These are phyloP conservation scores for Lagria hirta DNA, from an alignment of 2,888 invertebrate genomes.

Conservation along the genomic window DNA sequence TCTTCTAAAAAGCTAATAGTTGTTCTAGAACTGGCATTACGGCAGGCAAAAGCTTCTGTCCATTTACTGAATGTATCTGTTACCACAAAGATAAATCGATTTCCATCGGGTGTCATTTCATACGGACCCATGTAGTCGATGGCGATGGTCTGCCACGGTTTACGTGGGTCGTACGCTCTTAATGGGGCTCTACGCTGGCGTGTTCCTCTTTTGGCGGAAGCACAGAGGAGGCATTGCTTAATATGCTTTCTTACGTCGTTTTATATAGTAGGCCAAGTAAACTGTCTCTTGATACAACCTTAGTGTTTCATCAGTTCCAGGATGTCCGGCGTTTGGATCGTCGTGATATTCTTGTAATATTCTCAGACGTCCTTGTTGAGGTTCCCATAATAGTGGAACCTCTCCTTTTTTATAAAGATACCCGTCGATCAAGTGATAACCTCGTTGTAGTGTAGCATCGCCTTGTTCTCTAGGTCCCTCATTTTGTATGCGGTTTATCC, in stretches of 20 bases:
- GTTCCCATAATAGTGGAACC: no score
- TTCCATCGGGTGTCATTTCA: background rate
- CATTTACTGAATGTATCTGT: slow-evolving; percentile 30
- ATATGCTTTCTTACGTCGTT: background rate
- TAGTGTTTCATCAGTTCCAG: background rate
- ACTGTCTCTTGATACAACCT: background rate
- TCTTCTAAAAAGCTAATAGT: no score
- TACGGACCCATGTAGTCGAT: slow-evolving; percentile 9
- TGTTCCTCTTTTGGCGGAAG: background rate
- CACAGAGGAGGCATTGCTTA: slow-evolving; percentile 3
- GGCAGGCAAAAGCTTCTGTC: slow-evolving; percentile 26
- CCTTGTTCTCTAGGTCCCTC: no score
- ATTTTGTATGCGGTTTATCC: no score
- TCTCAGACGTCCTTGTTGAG: background rate
- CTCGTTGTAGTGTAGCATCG: no score
- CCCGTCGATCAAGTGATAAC: no score
- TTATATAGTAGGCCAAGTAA: background rate
- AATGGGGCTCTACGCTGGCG: background rate
- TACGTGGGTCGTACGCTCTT: background rate
- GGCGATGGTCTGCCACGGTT: slow-evolving; percentile 3
- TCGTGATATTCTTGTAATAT: slow-evolving; percentile 1
- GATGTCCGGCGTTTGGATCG: slow-evolving; percentile 1
- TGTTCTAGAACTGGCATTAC: no score
- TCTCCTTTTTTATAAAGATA: no score
- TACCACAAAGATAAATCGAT: slow-evolving; percentile 20